Evolutionary conservation across 2,797 vertebrate species (phyloP).

Genomic region (Melanotaenia pygmaea): DNA sequence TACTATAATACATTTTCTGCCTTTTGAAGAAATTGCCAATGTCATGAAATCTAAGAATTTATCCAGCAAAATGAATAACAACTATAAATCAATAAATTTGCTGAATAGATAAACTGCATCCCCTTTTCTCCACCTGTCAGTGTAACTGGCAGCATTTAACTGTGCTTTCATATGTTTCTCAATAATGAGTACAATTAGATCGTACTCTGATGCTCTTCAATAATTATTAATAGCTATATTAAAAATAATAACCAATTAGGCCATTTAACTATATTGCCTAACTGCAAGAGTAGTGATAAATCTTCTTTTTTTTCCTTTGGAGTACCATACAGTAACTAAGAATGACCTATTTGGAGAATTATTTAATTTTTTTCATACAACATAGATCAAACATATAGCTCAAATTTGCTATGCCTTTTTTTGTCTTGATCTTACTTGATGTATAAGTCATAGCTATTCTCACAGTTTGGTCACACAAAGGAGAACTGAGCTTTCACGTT

Average conservation of each 20-base stretch:
- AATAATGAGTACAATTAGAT: conserved; percentile 56
- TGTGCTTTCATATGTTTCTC: conserved; percentile 57
- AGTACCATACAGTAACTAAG: conserved; percentile 16
- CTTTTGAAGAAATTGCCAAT: conserved; percentile 24
- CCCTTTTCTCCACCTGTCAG: conserved; percentile 33
- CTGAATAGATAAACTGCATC: conserved; percentile 30
- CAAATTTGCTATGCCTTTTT: neutral
- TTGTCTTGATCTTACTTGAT: neutral
- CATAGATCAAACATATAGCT: neutral
- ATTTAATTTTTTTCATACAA: neutral
- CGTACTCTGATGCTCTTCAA: conserved; percentile 54
- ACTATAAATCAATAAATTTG: conserved; percentile 37
- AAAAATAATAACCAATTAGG: neutral
- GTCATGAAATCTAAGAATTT: conserved; percentile 29
- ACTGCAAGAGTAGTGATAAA: conserved; percentile 3
- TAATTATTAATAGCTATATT: conserved; percentile 65
- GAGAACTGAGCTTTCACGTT: neutral
- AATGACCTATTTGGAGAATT: neutral
- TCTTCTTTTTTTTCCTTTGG: conserved; percentile 18
- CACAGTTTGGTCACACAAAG: neutral
- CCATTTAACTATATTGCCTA: conserved; percentile 55
- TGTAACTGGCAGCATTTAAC: conserved; percentile 40
- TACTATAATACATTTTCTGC: conserved; percentile 27
- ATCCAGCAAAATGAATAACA: conserved; percentile 36
- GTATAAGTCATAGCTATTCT: neutral